Percentiles rank a stretch among this genome's conserved stretches.
Evolutionary conservation across 2,797 vertebrate species (phyloP).

Genomic region (Tokudaia muenninki): DNA sequence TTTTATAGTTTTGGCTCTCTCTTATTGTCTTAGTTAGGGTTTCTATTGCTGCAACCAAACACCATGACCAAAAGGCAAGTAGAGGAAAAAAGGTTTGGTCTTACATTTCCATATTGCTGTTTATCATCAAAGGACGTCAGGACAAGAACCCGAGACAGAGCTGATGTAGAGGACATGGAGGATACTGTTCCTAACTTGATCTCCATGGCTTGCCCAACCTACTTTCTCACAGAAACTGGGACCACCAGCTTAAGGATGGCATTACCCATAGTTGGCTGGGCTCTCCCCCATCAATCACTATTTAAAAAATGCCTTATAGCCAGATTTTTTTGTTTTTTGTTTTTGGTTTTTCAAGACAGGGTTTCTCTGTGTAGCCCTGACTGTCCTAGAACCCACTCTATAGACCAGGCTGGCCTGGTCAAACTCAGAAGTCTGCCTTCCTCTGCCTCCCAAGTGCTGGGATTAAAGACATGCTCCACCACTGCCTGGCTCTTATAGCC

Average conservation of each 20-base stretch:
- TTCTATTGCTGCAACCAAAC: neutral
- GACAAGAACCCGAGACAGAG: neutral
- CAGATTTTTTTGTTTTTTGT: no score
- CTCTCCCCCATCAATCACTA: neutral
- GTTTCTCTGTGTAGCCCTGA: no score
- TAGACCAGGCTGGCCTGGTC: no score
- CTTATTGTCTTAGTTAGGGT: neutral
- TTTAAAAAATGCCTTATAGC: neutral
- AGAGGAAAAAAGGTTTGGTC: neutral
- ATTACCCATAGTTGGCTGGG: neutral
- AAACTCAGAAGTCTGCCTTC: no score
- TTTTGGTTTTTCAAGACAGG: no score
- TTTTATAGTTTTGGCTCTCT: conserved; percentile 20
- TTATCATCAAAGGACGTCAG: neutral
- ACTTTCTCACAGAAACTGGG: neutral
- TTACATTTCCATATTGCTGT: neutral
- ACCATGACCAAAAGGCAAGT: neutral
- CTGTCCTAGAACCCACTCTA: no score
- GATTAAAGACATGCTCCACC: no score
- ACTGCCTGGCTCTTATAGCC: neutral
- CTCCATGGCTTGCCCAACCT: neutral
- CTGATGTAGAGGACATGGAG: neutral
- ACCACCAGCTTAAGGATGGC: neutral
- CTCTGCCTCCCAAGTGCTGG: no score
- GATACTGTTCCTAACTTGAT: neutral